These are phyloP conservation scores for Timandra comae DNA, from an alignment of 2,888 invertebrate genomes.

Conservation along the genomic window DNA sequence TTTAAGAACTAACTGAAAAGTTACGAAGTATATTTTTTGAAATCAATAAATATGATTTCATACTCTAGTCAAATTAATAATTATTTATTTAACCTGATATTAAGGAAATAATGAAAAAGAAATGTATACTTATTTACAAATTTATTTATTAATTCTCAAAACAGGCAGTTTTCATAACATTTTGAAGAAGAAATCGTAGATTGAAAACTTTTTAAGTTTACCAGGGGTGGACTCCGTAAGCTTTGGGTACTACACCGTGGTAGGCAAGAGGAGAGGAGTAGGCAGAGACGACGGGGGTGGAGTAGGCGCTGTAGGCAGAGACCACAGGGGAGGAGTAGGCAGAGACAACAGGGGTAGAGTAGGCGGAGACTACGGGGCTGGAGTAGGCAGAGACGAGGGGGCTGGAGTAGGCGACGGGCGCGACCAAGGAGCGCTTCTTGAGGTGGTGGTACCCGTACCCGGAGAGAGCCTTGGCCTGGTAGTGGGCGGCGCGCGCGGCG, in stretches of 20 bases:
- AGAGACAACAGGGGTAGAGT: constrained; percentile 29
- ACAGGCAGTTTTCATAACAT: too few species aligned
- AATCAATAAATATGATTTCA: too few species aligned
- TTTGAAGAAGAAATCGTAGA: too few species aligned
- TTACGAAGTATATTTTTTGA: too few species aligned
- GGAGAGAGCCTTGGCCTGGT: constrained; percentile 61
- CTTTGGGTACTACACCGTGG: constrained; percentile 26
- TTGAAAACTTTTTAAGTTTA: constrained; percentile 13
- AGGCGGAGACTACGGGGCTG: constrained; percentile 28
- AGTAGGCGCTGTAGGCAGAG: constrained; percentile 34
- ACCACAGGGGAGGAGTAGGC: constrained; percentile 32
- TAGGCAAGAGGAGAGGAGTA: constrained; percentile 26
- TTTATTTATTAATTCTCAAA: too few species aligned
- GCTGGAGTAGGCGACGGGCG: constrained; percentile 34
- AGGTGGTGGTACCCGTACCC: constrained; percentile 52
- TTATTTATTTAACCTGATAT: too few species aligned
- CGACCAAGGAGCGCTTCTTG: constrained; percentile 51
- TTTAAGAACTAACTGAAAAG: too few species aligned
- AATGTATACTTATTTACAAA: too few species aligned
- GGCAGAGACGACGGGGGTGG: constrained; percentile 24
- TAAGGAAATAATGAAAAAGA: too few species aligned
- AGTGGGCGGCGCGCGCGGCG: constrained; percentile 64
- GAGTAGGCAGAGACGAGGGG: constrained; percentile 23
- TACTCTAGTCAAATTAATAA: too few species aligned
- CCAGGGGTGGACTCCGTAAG: constrained; percentile 34